Evolutionary conservation across 2,888 invertebrate genomes (phyloP), one percentile per base, ranked within the genome.

Genomic region (Trichogramma dendrolimi): DNA sequence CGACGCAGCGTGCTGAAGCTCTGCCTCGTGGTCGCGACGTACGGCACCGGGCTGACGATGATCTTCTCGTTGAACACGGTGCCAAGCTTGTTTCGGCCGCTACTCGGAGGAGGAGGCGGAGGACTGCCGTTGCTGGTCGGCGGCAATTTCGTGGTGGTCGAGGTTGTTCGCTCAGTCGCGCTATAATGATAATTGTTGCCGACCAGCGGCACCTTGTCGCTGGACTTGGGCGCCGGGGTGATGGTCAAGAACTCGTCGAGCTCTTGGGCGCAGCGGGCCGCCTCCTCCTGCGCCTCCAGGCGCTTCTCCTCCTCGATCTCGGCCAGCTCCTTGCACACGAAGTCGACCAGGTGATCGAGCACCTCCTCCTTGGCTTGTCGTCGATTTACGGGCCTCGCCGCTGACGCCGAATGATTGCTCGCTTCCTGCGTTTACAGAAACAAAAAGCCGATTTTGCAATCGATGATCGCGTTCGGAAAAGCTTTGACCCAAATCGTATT

Each of bases 21-120:
- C 69, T 78, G 75, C 46, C 72, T 71, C 3, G 75, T 76, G 5
- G 75, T 74, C 38, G 75, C 67, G 27, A 72, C 67, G 64, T 73
- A 78, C 55, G 78, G 78, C 55, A 77, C 76, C 43, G 78, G 76
- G 58, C 76, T 78, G 40, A 79, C 78, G 6, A 79, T 73, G 60
- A 78, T 72, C 61, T 72, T 77, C 62, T 79, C 75, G 43, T 75
- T 77, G 60, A 79, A 79, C 55, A 79, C 68, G 39, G 72, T 78
- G 5, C 78, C 78, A 11, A 74, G 71, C 62, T 74, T 78, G 61
- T 77, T 77, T 67, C 79, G 74, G 53, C 71, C 62, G 27, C 68
- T 65, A 41, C 71, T 69, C 4, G 68, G 67, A n/a, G 62, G 11
- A 6, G 4, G 46, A 11, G 4, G 8, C 44, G 11, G 38, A 14